Base-by-base conservation (phyloP, 2,888 invertebrate genomes). In the Caenorhabditis angaria region DNA sequence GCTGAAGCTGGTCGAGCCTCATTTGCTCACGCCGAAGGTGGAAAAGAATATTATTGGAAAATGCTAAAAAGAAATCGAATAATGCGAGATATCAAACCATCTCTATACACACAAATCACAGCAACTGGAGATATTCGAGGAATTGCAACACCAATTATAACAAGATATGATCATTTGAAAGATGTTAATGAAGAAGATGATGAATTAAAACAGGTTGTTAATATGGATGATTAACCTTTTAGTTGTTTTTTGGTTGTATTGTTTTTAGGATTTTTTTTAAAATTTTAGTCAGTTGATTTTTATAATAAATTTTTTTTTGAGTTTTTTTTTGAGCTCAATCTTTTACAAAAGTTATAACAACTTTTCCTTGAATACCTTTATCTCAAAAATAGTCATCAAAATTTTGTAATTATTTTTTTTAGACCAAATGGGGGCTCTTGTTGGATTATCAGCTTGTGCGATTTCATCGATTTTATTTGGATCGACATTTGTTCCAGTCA, bases 401-500 rank as follows among this genome's bases (percentile, higher is more conserved):
- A 53, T 47, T 60, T n/a, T n/a, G 25, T 22, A 29, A 14, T 29
- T 55, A 22, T 4, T 27, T 8, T 6, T 22, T 50, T 48, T 22
- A n/a, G 25, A 18, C n/a, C n/a, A n/a, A 20, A 79, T 75, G 79
- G 57, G 65, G 8, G 70, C 71, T 32, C 69, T 54, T 14, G 77
- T 85, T 57, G 90, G 90, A 3, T 88, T 88, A 68, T 82, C 87
- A 2, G 85, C 88, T 10, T 88, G 89, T 28, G 83, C 82, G 2
- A 76, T 89, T 18, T 88, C 90, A 24, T 88, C 89, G 10, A 12
- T 89, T 14, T 87, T 89, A 69, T 90, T 89, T 81, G 90, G 90
- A 24, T 88, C 88, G 56, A 88, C 88, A 80, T 89, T 89, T 78
- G 88, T 89, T 20, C 89, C 89, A 12, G 86, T 89, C 5, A 89